These are phyloP conservation scores for Mythimna ferrago DNA, from an alignment of 2,888 invertebrate genomes.

Conservation along the genomic window DNA sequence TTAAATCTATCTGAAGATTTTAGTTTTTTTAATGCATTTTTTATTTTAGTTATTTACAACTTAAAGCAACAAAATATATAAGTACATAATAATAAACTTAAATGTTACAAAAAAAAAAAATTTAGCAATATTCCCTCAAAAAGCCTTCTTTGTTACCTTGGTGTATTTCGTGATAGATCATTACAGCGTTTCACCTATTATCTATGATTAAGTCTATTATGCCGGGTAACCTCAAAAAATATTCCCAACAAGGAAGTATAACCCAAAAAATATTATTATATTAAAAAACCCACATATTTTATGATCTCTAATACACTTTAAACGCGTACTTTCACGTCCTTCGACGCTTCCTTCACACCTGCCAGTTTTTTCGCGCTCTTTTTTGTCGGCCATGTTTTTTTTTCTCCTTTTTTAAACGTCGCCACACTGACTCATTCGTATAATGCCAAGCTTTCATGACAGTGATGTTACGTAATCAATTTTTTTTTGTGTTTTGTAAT, in stretches of 20 bases:
- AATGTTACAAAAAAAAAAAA: too few species aligned
- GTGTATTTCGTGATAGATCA: neutral
- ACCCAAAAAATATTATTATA: constrained; percentile 21
- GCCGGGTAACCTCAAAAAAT: constrained; percentile 14
- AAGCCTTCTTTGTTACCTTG: neutral
- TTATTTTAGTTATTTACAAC: too few species aligned
- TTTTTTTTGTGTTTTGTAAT: constrained; percentile 52
- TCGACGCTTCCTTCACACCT: constrained; percentile 74
- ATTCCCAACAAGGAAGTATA: constrained; percentile 16
- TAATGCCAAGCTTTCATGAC: constrained; percentile 70
- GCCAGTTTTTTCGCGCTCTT: constrained; percentile 72
- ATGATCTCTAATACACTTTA: constrained; percentile 70
- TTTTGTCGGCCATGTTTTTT: constrained; percentile 73
- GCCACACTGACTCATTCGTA: constrained; percentile 71
- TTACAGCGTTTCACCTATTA: neutral
- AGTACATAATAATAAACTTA: too few species aligned
- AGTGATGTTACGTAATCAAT: constrained; percentile 68
- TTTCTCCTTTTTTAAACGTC: constrained; percentile 63
- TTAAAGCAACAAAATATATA: too few species aligned
- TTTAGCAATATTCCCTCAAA: neutral
- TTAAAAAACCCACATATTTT: constrained; percentile 29
- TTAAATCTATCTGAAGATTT: too few species aligned
- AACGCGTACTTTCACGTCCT: constrained; percentile 79
- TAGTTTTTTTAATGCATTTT: too few species aligned
- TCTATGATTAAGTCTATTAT: constrained; percentile 13